These are phyloP conservation scores for Pammene fasciana DNA, from an alignment of 2,888 invertebrate genomes.

Conservation along the genomic window DNA sequence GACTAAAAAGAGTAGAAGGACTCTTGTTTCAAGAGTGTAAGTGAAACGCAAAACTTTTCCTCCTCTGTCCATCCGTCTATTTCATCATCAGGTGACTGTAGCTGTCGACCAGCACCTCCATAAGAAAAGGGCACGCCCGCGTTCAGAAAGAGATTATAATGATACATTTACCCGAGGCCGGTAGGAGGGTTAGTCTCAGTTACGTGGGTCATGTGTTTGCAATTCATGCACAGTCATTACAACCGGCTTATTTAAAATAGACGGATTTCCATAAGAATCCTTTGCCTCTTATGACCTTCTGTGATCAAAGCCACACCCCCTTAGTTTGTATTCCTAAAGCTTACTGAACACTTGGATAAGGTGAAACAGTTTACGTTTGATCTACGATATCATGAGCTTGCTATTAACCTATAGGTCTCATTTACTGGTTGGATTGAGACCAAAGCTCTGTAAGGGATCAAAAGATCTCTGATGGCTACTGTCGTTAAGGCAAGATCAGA, in stretches of 20 bases:
- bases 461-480: slow-evolving; percentile 6
- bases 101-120: too few species aligned
- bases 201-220: slow-evolving; percentile 14
- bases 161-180: neutral
- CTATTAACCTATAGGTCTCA: neutral
- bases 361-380: neutral
- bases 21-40: too few species aligned
- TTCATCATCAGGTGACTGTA: too few species aligned
- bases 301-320: neutral
- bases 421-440: neutral
- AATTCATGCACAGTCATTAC: slow-evolving; percentile 25
- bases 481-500: slow-evolving; percentile 21
- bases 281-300: neutral
- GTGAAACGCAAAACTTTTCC: too few species aligned
- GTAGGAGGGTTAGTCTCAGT: neutral
- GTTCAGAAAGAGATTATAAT: too few species aligned
- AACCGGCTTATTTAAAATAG: neutral
- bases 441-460: neutral
- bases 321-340: neutral
- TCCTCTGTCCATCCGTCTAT: too few species aligned
- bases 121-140: too few species aligned
- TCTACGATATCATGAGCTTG: neutral
- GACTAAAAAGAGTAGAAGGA: too few species aligned
- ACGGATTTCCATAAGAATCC: neutral
- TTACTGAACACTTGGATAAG: neutral